Evolutionary conservation across 1,140 invertebrate species (phyloP).

Genomic region (Pygmarrhopalites habei): DNA sequence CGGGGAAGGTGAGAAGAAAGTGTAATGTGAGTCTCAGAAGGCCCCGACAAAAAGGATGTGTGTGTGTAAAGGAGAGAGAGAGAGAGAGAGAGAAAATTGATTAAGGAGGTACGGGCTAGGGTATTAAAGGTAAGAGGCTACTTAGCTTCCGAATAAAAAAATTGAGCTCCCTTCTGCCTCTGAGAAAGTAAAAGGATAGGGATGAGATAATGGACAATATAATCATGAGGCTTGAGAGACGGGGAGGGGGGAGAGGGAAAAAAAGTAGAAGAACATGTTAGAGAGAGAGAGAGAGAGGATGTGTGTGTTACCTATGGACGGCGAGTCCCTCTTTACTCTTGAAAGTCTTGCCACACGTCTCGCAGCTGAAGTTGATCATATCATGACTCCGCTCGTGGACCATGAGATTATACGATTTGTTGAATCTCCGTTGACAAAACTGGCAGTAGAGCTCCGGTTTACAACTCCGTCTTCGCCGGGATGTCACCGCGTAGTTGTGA

Average conservation of each 20-base stretch:
- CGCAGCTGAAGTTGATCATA: constrained; percentile 94
- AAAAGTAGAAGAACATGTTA: neutral
- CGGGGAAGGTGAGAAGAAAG: too few relatives aligned
- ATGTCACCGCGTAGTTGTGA: neutral
- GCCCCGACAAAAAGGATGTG: too few relatives aligned
- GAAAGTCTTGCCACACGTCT: constrained; percentile 97
- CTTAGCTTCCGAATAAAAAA: too few relatives aligned
- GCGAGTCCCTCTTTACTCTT: constrained; percentile 92
- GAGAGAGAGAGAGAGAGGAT: neutral
- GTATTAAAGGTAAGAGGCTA: too few relatives aligned
- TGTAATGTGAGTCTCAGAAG: too few relatives aligned
- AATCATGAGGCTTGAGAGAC: too few relatives aligned
- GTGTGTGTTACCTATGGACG: constrained; percentile 74
- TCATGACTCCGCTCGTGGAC: constrained; percentile 98
- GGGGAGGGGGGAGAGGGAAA: neutral
- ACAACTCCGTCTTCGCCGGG: constrained; percentile 15
- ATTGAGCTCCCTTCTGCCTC: too few relatives aligned
- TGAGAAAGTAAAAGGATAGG: too few relatives aligned
- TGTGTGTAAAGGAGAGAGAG: too few relatives aligned
- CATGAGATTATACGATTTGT: constrained; percentile 98
- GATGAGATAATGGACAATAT: too few relatives aligned
- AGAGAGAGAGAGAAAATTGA: too few relatives aligned
- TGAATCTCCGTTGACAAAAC: constrained; percentile 96
- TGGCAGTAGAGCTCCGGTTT: constrained; percentile 72
- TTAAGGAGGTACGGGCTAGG: too few relatives aligned